Conservation (phyloP, 2,888 invertebrate species). For the Exephanes ischioxanthus region DNA sequence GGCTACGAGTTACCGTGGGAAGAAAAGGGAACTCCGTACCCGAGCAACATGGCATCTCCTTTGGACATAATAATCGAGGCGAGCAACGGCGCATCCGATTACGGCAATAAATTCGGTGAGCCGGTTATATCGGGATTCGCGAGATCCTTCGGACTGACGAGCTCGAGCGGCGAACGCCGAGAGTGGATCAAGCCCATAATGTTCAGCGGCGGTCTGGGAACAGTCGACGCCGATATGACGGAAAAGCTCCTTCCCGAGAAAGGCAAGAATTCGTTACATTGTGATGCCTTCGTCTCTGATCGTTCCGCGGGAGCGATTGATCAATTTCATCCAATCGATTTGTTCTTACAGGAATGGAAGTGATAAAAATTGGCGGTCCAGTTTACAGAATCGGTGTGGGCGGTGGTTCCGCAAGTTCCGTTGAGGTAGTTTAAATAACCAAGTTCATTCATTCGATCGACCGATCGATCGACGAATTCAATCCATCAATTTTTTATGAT, state of each 20-base stretch:
- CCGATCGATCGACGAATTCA: slow-evolving; percentile 43
- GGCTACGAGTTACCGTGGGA: slow-evolving; percentile 96
- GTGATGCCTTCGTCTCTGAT: neutral
- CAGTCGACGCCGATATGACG: slow-evolving; percentile 93
- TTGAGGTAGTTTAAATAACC: slow-evolving; percentile 86
- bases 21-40: slow-evolving; percentile 89
- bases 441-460: neutral
- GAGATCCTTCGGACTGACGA: slow-evolving; percentile 93
- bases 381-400: slow-evolving; percentile 99
- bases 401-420: slow-evolving; percentile 99
- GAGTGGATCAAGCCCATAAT: slow-evolving; percentile 99
- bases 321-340: slow-evolving; percentile 6
- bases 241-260: slow-evolving; percentile 91
- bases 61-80: slow-evolving; percentile 97
- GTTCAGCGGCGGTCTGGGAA: slow-evolving; percentile 98
- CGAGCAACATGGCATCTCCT: slow-evolving; percentile 95
- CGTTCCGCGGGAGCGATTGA: neutral
- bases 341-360: slow-evolving; percentile 90
- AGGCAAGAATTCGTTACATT: slow-evolving; percentile 85
- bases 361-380: slow-evolving; percentile 98
- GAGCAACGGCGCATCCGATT: slow-evolving; percentile 99
- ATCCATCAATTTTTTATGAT: neutral
- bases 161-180: slow-evolving; percentile 89
- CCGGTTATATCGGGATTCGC: slow-evolving; percentile 97
- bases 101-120: slow-evolving; percentile 99